These are phyloP conservation scores for Cantharis rustica DNA, from an alignment of 2,888 invertebrate species.

Conservation along the genomic window DNA sequence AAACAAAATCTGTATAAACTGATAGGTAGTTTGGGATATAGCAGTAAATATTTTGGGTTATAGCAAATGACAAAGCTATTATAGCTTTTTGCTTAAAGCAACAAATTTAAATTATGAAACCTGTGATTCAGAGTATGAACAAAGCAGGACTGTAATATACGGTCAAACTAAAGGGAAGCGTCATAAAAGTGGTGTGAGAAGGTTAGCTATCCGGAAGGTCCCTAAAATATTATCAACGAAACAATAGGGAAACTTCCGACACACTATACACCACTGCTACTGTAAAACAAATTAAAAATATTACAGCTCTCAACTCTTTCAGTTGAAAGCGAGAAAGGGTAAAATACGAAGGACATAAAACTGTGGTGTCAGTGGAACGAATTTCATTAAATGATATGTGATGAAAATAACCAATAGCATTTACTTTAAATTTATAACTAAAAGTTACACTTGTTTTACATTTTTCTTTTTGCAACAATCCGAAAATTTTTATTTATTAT, in stretches of 20 bases:
- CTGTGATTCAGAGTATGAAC: conserved; percentile 48
- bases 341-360: conserved; percentile 45
- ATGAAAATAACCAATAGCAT: conserved; percentile 40
- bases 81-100: conserved; percentile 27
- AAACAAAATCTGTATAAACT: not conserved
- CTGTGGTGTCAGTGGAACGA: conserved; percentile 45
- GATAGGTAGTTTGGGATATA: not conserved
- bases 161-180: conserved; percentile 49
- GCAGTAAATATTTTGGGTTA: not conserved
- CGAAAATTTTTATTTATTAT: not conserved
- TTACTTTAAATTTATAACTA: conserved; percentile 7
- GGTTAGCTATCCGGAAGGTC: conserved; percentile 49
- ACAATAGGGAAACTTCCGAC: conserved; percentile 53
- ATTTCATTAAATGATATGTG: conserved; percentile 50
- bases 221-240: conserved; percentile 54
- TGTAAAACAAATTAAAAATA: conserved; percentile 54
- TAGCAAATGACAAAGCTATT: conserved; percentile 24
- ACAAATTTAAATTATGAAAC: conserved; percentile 45
- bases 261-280: conserved; percentile 49
- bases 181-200: conserved; percentile 46
- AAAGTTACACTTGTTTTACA: conserved; percentile 2
- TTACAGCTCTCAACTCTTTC: conserved; percentile 42
- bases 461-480: not conserved
- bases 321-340: conserved; percentile 41
- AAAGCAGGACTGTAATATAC: conserved; percentile 46